Evolutionary conservation across 2,113 vertebrate species (phyloP).

Genomic region (Alectura lathami): DNA sequence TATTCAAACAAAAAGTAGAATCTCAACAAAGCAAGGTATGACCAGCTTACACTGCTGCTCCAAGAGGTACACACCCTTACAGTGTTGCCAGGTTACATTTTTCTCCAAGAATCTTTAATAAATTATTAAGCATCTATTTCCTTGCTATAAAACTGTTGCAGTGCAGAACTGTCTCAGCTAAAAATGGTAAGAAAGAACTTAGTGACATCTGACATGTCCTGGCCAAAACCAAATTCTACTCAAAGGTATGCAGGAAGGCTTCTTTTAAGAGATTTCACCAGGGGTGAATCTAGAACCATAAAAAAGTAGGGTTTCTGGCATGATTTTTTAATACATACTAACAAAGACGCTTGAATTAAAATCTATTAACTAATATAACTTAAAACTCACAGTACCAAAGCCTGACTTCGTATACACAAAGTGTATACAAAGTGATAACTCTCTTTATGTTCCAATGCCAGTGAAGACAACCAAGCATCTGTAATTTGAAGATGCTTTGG

Average conservation of each 20-base stretch:
- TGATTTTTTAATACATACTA: neutral
- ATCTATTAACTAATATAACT: neutral
- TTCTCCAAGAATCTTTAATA: neutral
- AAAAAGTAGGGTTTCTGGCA: neutral
- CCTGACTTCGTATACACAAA: neutral
- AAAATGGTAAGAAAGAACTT: neutral
- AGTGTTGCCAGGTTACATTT: neutral
- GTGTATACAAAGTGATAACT: neutral
- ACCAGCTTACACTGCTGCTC: neutral
- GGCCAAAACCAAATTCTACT: neutral
- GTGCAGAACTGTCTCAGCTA: neutral
- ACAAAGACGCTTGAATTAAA: neutral
- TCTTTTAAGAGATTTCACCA: neutral
- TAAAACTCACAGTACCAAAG: neutral
- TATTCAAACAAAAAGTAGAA: neutral
- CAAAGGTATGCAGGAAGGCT: neutral
- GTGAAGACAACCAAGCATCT: neutral
- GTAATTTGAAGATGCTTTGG: neutral
- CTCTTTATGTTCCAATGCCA: neutral
- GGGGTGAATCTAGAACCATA: neutral
- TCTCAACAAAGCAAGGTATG: neutral
- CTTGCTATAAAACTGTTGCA: neutral
- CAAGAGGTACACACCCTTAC: neutral
- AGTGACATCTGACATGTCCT: neutral
- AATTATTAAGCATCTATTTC: neutral